phyloP scores from a whole-genome alignment of 2,797 vertebrate genomes.

The Peromyscus attwateri region DNA sequence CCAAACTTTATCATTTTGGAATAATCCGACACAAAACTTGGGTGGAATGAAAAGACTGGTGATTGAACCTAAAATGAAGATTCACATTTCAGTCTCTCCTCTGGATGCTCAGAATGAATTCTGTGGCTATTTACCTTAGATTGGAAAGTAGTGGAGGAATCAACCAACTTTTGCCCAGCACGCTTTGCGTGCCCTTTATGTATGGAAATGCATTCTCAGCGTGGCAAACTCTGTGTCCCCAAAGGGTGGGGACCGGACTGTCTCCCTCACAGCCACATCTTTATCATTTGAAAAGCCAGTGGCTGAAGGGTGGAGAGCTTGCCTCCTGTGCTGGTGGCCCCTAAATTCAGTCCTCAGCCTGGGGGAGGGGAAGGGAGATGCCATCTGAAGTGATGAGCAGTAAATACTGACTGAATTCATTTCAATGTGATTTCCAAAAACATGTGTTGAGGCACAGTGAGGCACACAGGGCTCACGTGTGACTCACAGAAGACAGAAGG shows the following conservation, averaged over 20 bases:
- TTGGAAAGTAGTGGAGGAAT: conserved; percentile 39
- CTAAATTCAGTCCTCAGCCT: not conserved
- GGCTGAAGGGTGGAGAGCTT: not conserved
- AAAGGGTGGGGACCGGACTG: not conserved
- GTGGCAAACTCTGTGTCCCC: not conserved
- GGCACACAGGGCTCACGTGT: not conserved
- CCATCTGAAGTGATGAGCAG: not conserved
- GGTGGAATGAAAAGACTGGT: not conserved
- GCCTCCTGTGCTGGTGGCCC: not conserved
- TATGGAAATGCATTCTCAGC: not conserved
- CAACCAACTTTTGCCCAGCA: not conserved
- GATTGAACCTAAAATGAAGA: not conserved
- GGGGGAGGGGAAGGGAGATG: not conserved
- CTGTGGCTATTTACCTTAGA: not conserved
- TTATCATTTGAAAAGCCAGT: not conserved
- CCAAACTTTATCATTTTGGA: conserved; percentile 25
- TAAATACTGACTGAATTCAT: not conserved
- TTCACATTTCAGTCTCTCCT: conserved; percentile 8
- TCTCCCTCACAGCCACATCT: not conserved
- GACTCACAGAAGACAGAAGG: not conserved
- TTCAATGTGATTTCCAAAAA: conserved; percentile 43
- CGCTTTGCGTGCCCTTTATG: not conserved
- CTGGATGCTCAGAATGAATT: not conserved
- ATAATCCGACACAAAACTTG: conserved; percentile 36
- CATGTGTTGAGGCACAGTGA: not conserved